Conservation (phyloP, 1,140 invertebrate species). For the Ostrea edulis region DNA sequence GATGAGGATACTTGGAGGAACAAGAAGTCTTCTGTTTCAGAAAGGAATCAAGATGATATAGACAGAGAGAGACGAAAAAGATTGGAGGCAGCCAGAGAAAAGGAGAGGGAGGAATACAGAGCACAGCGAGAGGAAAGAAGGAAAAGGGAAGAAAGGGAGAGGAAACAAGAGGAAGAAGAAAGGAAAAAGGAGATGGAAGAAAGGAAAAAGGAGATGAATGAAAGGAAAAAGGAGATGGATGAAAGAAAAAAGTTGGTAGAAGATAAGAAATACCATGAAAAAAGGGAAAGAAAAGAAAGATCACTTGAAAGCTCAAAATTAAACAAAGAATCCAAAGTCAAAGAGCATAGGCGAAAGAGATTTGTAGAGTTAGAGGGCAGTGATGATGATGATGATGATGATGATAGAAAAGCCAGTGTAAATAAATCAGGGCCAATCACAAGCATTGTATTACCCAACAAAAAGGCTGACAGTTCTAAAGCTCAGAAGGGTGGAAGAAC, state of each 20-base stretch:
- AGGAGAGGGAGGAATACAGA: constrained; percentile 43
- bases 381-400: constrained; percentile 42
- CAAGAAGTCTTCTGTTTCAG: constrained; percentile 54
- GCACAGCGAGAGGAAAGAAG: constrained; percentile 43
- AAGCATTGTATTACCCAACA: constrained; percentile 37
- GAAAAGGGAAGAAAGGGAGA: constrained; percentile 24
- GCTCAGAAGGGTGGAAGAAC: background rate
- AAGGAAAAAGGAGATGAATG: background rate
- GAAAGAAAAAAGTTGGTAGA: background rate
- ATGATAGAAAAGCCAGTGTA: background rate
- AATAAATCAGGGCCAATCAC: background rate
- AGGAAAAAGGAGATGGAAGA: background rate
- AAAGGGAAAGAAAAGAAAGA: background rate
- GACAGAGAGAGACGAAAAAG: constrained; percentile 54
- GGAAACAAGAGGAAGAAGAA: constrained; percentile 28
- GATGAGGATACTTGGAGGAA: constrained; percentile 57
- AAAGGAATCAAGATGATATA: constrained; percentile 54
- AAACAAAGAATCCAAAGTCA: constrained; percentile 32
- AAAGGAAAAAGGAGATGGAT: background rate
- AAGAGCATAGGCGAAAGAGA: constrained; percentile 53
- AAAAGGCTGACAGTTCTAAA: background rate
- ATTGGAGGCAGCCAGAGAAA: constrained; percentile 41
- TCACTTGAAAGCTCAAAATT: constrained; percentile 3
- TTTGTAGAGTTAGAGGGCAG: constrained; percentile 49
- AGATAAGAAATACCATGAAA: background rate